phyloP scores from a whole-genome alignment of 2,113 vertebrate species.

The Proteles cristata region DNA sequence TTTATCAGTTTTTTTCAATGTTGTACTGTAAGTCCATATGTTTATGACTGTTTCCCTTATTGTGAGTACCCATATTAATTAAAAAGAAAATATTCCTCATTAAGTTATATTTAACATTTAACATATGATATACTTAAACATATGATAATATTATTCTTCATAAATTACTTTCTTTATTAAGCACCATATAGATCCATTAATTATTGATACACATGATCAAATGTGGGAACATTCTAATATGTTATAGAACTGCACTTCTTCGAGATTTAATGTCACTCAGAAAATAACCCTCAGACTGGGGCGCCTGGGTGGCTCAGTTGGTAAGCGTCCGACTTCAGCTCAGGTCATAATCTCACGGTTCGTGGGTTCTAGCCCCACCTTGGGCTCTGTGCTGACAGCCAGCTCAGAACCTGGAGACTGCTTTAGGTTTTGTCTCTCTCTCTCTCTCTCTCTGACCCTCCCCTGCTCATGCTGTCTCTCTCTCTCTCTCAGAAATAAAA shows the following conservation, averaged over 20 bases:
- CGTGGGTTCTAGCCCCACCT: no score
- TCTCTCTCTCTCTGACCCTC: no score
- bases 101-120: neutral
- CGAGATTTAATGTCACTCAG: neutral
- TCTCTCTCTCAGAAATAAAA: no score
- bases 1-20: neutral
- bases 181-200: neutral
- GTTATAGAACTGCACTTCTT: neutral
- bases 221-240: neutral
- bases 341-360: no score
- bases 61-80: neutral
- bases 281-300: neutral
- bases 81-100: slow-evolving; percentile 28
- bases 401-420: no score
- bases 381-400: no score
- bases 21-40: neutral
- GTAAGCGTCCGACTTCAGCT: no score
- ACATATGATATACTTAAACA: neutral
- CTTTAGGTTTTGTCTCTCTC: no score
- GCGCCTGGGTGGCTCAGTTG: no score
- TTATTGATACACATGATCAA: slow-evolving; percentile 37
- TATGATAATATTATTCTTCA: neutral
- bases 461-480: no score
- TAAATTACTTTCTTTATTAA: neutral
- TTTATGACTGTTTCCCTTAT: neutral